Conservation (phyloP, 1,140 invertebrate species). For the Magallana angulata region DNA sequence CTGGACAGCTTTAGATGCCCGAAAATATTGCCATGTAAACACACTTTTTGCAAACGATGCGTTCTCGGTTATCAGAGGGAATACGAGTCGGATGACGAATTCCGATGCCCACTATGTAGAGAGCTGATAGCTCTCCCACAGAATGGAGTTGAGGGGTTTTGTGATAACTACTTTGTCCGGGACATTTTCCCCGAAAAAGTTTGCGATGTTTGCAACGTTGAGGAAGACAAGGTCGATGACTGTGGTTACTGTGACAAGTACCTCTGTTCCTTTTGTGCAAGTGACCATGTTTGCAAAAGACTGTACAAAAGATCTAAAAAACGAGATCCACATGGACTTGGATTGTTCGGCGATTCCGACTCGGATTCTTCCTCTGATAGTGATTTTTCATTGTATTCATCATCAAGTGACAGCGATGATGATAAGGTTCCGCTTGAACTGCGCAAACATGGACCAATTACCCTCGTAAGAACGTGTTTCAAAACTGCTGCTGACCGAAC, state of each 20-base stretch:
- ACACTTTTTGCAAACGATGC: constrained; percentile 31
- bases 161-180: constrained; percentile 31
- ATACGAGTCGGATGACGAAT: not conserved
- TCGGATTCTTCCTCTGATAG: not conserved
- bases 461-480: not conserved
- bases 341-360: not conserved
- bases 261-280: not conserved
- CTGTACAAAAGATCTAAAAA: not conserved
- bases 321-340: not conserved
- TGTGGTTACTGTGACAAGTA: constrained; percentile 26
- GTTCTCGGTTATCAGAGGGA: not conserved
- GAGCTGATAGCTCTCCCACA: not conserved
- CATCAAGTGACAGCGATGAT: constrained; percentile 5
- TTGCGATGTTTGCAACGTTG: not conserved
- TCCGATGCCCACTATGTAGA: constrained; percentile 18
- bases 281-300: constrained; percentile 9
- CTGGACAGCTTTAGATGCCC: constrained; percentile 8
- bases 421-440: not conserved
- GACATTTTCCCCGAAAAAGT: constrained; percentile 10
- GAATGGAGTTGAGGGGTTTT: constrained; percentile 13
- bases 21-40: constrained; percentile 25
- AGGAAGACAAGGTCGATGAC: constrained; percentile 18
- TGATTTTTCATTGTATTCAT: not conserved
- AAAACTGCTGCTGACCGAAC: not conserved
- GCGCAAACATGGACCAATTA: constrained; percentile 17